phyloP scores from a whole-genome alignment of 2,888 invertebrate genomes.

The Polydrusus cervinus region DNA sequence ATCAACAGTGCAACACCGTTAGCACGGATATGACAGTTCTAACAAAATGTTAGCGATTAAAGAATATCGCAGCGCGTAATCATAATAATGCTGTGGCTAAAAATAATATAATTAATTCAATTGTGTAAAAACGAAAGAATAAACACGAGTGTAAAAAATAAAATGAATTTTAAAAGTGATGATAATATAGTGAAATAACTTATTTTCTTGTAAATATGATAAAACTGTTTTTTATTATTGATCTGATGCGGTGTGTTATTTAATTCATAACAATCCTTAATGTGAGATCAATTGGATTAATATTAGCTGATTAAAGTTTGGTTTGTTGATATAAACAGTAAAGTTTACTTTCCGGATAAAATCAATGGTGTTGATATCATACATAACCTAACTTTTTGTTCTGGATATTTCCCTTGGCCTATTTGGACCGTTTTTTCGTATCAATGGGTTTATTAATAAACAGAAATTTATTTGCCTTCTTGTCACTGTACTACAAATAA shows the following conservation, averaged over 20 bases:
- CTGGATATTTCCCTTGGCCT: too few species aligned
- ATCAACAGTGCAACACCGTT: slow-evolving; percentile 72
- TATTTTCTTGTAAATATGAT: too few species aligned
- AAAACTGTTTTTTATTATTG: neutral
- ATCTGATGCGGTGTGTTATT: neutral
- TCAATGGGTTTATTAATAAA: too few species aligned
- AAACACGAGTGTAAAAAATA: neutral
- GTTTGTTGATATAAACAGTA: too few species aligned
- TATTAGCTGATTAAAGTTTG: too few species aligned
- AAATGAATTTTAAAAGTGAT: neutral
- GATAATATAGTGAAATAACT: neutral
- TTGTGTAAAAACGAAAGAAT: slow-evolving; percentile 21
- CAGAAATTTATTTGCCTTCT: too few species aligned
- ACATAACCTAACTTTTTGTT: too few species aligned
- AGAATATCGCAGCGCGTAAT: slow-evolving; percentile 58
- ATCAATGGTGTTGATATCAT: too few species aligned
- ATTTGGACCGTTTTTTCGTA: too few species aligned
- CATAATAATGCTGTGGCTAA: slow-evolving; percentile 47
- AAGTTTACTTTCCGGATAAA: too few species aligned
- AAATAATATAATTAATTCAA: slow-evolving; percentile 31
- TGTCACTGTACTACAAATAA: too few species aligned
- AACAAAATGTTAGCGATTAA: slow-evolving; percentile 70
- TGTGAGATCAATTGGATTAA: too few species aligned
- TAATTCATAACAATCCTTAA: neutral
- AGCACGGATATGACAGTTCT: slow-evolving; percentile 71